Evolutionary conservation across 2,888 invertebrate genomes (phyloP), one percentile per base, ranked within the genome.

Genomic region (Unio delphinus): DNA sequence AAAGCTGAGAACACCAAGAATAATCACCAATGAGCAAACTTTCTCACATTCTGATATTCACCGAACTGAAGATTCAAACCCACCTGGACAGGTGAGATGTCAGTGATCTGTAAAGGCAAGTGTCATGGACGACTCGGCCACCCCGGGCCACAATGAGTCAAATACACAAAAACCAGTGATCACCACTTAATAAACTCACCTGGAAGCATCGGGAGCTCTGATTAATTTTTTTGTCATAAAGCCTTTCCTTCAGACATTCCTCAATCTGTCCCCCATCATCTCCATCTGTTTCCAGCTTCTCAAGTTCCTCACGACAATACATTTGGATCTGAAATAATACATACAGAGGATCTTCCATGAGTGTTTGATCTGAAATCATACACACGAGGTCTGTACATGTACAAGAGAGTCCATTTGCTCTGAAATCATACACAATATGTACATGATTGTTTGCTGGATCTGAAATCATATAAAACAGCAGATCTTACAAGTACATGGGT

Each of bases 191-290:
- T 62, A 54, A 4, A 67, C 67, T 56, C 69, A 76, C 76, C 68
- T 66, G 55, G 28, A 68, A 74, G 73, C 77, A 77, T 3, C 7
- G 28, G 5, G 77, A 68, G 26, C 18, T 63, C 56, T 55, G 61
- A 15, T 57, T 30, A 18, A 70, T 69, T 61, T 77, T 77, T 17
- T 69, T 64, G 6, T 73, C 70, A 55, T 67, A 68, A 54, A 84
- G 75, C 54, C 82, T 83, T 45, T 73, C 65, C 90, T 98, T 98
- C 57, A 99, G 91, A 90, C 99, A 99, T 90, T 98, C 98, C 89
- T 97, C 95, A 0, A 95, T 94, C 89, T 92, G 90, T 18, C 93
- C 93, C 6, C 90, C 89, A 58, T 90, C 90, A 69, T 91, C 91
- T 4, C 93, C 92, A 64, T 92, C 92, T 8, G 92, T 93, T 83